These are phyloP conservation scores for Anguilla marmorata DNA, from an alignment of 2,797 vertebrate species.

Conservation along the genomic window DNA sequence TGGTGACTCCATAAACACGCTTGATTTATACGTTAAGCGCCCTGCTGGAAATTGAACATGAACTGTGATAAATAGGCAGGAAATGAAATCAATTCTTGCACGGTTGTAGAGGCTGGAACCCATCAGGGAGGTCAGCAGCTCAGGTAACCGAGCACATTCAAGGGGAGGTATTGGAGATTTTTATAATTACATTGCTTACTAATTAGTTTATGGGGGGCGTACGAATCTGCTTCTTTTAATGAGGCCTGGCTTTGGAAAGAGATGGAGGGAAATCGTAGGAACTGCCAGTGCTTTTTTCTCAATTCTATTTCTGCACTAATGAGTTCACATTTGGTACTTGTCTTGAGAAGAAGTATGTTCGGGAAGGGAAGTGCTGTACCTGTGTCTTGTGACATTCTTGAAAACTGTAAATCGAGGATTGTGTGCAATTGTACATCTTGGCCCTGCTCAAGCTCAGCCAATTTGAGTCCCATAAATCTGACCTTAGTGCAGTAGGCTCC, in stretches of 20 bases:
- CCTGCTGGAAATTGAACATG: conserved; percentile 48
- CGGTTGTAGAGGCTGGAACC: neutral
- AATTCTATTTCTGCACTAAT: conserved; percentile 41
- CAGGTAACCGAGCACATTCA: neutral
- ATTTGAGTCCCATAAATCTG: neutral
- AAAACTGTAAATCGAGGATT: neutral
- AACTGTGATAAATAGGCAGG: conserved; percentile 48
- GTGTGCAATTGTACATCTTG: neutral
- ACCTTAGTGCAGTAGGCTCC: neutral
- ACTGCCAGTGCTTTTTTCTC: conserved; percentile 38
- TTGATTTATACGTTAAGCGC: conserved; percentile 27
- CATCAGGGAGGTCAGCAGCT: neutral
- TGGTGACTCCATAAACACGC: neutral
- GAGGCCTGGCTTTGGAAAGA: neutral
- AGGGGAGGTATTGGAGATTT: neutral
- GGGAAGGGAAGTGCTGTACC: neutral
- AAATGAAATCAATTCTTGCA: conserved; percentile 10
- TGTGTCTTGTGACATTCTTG: conserved; percentile 9
- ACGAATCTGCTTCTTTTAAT: neutral
- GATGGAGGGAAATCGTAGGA: neutral
- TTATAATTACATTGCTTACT: conserved; percentile 1
- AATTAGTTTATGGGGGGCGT: conserved; percentile 5
- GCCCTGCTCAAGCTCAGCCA: neutral
- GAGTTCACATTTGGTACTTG: neutral
- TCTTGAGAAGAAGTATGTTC: neutral